Evolutionary conservation across 2,113 vertebrate genomes (phyloP), one percentile per base, ranked within the genome.

Genomic region (Perognathus longimembris): DNA sequence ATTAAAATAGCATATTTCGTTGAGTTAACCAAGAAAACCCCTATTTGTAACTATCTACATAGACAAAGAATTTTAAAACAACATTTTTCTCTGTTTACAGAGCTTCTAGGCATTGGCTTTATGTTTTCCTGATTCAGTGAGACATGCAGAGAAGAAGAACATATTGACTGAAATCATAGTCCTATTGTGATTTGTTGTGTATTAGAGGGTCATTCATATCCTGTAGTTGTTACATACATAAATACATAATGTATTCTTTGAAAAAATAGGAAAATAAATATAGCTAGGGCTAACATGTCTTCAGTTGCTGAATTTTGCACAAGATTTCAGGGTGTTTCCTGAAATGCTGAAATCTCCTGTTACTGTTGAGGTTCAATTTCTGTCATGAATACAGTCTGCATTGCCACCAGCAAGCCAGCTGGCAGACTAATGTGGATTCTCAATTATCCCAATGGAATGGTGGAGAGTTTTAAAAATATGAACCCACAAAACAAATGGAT

Each of bases 121-220:
- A 28, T 83, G 45, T 95, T 96, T 97, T 95, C 89, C 79, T 95
- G 61, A 70, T 84, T 96, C 92, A 96, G 83, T 88, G 93, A 97
- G 67, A 81, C 90, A 73, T 83, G 61, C 59, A 89, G 79, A 95
- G 63, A 95, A 89, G 94, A 96, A 66, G 89, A 82, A 95, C 85
- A 88, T 83, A 95, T 78, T 66, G 70, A 89, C 89, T 91, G 89
- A 93, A 93, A 96, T 90, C 94, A 93, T 64, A 94, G 73, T 78
- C 17, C 20, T 50, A 67, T 57, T 96, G 36, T 75, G 95, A 89
- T 91, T 93, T 30, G 66, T 59, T 95, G 61, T 91, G 91, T 32
- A 96, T 97, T 30, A 86, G 92, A 86, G 63, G 71, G 28, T 42
- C 66, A 91, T 93, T 92, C 71, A 76, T 74, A 59, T 78, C 10